Percentiles rank a stretch among this genome's conserved stretches.
phyloP scores from a whole-genome alignment of 2,113 vertebrate species.

The Syngnathus typhle region DNA sequence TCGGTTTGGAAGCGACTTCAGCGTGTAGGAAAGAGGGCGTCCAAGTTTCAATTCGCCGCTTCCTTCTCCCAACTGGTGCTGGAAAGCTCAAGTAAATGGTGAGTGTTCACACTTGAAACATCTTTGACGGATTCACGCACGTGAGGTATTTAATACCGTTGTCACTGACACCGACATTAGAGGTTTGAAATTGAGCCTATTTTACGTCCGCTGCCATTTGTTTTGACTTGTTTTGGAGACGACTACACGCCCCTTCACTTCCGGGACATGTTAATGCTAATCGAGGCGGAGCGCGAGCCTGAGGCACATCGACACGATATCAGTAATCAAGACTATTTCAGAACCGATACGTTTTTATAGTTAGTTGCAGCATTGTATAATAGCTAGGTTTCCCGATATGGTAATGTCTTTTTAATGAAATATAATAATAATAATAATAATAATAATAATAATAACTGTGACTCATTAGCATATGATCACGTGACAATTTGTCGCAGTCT shows the following conservation, averaged over 20 bases:
- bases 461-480: too few relatives aligned
- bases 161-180: not conserved
- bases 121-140: not conserved
- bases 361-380: not conserved
- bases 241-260: slow-evolving; percentile 3
- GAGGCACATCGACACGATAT: not conserved
- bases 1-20: slow-evolving; percentile 92
- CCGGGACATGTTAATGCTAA: not conserved
- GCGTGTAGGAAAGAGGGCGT: slow-evolving; percentile 80
- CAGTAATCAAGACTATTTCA: not conserved
- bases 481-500: too few relatives aligned
- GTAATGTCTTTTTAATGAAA: too few relatives aligned
- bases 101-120: slow-evolving; percentile 32
- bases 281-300: not conserved
- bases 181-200: not conserved
- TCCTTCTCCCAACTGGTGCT: slow-evolving; percentile 79
- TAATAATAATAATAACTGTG: too few relatives aligned
- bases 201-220: not conserved
- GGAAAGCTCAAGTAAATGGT: slow-evolving; percentile 84
- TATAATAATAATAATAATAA: too few relatives aligned
- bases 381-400: not conserved
- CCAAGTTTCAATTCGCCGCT: slow-evolving; percentile 85
- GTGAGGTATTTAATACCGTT: too few relatives aligned
- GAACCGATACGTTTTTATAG: not conserved
- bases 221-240: not conserved